Conservation (phyloP, 2,888 invertebrate species). For the Brachyopa scutellaris region DNA sequence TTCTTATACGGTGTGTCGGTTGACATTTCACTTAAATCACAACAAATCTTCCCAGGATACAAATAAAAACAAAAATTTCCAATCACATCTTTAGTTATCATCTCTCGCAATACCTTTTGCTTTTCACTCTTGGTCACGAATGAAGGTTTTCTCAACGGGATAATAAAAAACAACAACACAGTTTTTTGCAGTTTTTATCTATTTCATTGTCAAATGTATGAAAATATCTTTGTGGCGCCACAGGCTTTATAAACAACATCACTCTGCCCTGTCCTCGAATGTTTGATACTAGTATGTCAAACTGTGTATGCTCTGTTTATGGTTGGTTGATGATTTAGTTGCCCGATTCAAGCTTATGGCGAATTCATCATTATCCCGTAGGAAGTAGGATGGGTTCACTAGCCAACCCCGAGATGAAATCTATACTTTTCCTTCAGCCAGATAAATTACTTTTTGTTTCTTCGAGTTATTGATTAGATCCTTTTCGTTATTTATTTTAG, state of each 20-base stretch:
- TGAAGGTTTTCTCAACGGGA: constrained; percentile 13
- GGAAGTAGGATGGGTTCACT: not conserved
- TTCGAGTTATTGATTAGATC: constrained; percentile 17
- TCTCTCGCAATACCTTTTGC: too few relatives aligned
- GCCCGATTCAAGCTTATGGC: not conserved
- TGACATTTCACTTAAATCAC: too few relatives aligned
- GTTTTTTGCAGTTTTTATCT: not conserved
- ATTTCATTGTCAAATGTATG: not conserved
- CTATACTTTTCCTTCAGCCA: not conserved
- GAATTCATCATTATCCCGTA: constrained; percentile 7
- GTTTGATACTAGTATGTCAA: too few relatives aligned
- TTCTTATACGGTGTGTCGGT: too few relatives aligned
- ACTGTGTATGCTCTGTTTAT: not conserved
- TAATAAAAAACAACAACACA: not conserved
- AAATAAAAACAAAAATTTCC: too few relatives aligned
- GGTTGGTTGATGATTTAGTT: not conserved
- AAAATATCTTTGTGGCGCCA: constrained; percentile 18
- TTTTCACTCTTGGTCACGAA: too few relatives aligned
- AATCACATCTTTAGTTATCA: too few relatives aligned
- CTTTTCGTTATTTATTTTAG: constrained; percentile 18
- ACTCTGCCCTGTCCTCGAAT: not conserved
- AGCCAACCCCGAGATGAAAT: not conserved
- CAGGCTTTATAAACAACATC: not conserved
- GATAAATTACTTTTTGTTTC: constrained; percentile 5
- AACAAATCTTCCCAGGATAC: too few relatives aligned